Base-by-base conservation (phyloP, 2,888 invertebrate species). In the Andrena marginata region DNA sequence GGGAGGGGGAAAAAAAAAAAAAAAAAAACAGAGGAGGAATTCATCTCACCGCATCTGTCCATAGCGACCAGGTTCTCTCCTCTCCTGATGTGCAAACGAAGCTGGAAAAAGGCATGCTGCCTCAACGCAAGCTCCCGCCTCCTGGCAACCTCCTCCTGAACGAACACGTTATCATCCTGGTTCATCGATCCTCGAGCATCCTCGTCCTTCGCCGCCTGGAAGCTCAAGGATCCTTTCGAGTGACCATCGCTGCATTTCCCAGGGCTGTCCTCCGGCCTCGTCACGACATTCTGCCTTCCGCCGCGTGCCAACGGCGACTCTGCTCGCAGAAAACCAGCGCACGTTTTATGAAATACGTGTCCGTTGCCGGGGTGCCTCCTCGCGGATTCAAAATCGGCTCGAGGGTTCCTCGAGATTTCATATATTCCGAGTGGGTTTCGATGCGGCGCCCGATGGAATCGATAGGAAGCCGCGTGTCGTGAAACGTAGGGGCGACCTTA, bases 51-150 rank as follows among this genome's bases (percentile, higher is more conserved):
- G 94, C 98, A 98, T 95, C 98, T 97, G 94, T 99, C 99, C 96
- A 98, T 98, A 80, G 99, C 97, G 77, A 98, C 97, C 92, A 99
- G 95, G 94, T 98, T 98, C 92, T 96, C 96, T 85, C 99, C 99
- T 92, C 97, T 96, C 92, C 97, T 97, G 85, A 99, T 95, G 95
- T 98, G 97, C 89, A 99, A 95, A 89, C 98, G 97, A 86, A 99
- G 95, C 94, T 98, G 97, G 95, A 98, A 99, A 95, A 99, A 99
- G 71, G 98, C 97, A 95, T 97, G 97, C 93, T 98, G 97, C 85
- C 97, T 95, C 80, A 98, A 94, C 70, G 96, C 96, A 84, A 97
- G 95, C 94, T 97, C 97, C 87, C 97, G 95, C 82, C 96, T 95
- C 87, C 96, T 95, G 85, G 96, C 95, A 77, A 95, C 95, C 94